These are phyloP conservation scores for Limnephilus rhombicus DNA, from an alignment of 2,888 invertebrate species.

Conservation along the genomic window DNA sequence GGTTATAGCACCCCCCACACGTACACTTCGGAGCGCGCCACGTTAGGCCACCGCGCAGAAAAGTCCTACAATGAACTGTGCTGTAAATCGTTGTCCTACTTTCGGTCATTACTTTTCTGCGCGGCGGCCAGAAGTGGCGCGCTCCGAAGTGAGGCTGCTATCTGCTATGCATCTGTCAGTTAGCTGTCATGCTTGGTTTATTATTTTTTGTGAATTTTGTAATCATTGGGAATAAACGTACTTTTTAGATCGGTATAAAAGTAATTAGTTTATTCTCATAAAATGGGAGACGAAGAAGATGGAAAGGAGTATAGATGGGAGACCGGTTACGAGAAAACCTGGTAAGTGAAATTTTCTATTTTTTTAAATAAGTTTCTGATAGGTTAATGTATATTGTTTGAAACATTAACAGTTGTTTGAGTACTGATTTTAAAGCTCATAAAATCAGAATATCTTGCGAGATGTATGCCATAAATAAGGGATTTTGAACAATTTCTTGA, in stretches of 20 bases:
- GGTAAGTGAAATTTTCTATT: conserved; percentile 75
- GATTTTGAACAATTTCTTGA: background rate
- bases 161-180: too few relatives aligned
- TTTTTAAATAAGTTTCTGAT: background rate
- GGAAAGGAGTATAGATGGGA: conserved; percentile 96
- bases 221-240: background rate
- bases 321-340: conserved; percentile 96
- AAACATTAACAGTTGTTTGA: background rate
- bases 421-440: background rate
- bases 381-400: background rate
- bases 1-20: too few relatives aligned
- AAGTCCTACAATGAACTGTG: too few relatives aligned
- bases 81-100: too few relatives aligned
- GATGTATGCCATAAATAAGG: background rate
- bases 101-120: too few relatives aligned
- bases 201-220: background rate
- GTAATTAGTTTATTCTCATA: background rate
- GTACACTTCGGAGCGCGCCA: too few relatives aligned
- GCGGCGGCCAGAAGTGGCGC: too few relatives aligned
- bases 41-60: too few relatives aligned
- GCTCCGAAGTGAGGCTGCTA: too few relatives aligned
- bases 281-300: conserved; percentile 89
- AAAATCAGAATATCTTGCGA: background rate
- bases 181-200: too few relatives aligned
- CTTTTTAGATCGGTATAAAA: background rate